Evolutionary conservation across 2,888 invertebrate species (phyloP), one percentile per base, ranked within the genome.

Genomic region (Caenorhabditis japonica): DNA sequence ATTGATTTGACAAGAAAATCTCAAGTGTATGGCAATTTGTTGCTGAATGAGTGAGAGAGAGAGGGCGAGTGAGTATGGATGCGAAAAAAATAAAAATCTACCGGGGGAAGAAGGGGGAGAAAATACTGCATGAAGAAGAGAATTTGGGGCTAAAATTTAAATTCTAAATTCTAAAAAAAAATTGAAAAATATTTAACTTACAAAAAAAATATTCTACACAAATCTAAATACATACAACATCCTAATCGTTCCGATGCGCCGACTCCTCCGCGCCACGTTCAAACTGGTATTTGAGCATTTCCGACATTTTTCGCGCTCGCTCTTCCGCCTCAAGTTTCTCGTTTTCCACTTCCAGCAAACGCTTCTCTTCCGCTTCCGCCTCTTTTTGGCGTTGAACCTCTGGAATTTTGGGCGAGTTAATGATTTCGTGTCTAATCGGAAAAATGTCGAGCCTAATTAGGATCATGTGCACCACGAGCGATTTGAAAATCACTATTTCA

Each of bases 211-310:
- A n/a, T n/a, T n/a, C n/a, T n/a, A n/a, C n/a, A n/a, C n/a, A n/a
- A n/a, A n/a, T n/a, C n/a, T n/a, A n/a, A n/a, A n/a, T n/a, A n/a
- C n/a, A 51, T 39, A 61, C n/a, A 36, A 61, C 44, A 38, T 30
- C 23, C 19, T 49, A 49, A 13, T 64, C 55, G 23, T 41, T 34
- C n/a, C 49, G 47, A 10, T 55, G 55, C 30, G 15, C 44, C 34
- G 58, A 44, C 44, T 64, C 70, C 44, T 70, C 70, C 25, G 51
- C 66, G 39, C 70, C 68, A 47, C 68, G n/a, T 36, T 74, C 73
- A 10, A 74, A 51, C 38, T 69, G 68, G 52, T 74, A 68, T 52
- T 53, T 53, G 38, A 74, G 51, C 69, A 69, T 64, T 49, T 72
- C 72, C 2, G 64, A 60, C 39, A 72, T 59, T 30, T 66, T 64